Evolutionary conservation across 2,888 invertebrate species (phyloP).

Genomic region (Apoderus coryli): DNA sequence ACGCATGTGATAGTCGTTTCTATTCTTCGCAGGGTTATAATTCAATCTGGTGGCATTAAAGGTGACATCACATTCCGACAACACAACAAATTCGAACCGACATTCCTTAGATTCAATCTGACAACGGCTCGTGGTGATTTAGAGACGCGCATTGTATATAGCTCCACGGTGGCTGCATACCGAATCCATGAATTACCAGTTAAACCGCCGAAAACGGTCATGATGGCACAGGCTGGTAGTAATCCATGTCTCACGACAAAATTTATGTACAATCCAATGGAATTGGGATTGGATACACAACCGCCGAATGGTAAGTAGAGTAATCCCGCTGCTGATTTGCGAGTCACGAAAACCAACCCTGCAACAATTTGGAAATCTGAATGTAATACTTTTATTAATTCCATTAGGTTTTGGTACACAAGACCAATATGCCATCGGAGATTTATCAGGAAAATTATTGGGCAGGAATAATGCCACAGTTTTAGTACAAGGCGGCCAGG

Average conservation of each 20-base stretch:
- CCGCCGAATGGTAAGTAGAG: slow-evolving; percentile 48
- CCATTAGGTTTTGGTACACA: slow-evolving; percentile 58
- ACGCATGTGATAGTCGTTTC: slow-evolving; percentile 4
- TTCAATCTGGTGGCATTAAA: slow-evolving; percentile 65
- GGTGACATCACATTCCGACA: slow-evolving; percentile 68
- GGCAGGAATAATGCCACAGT: slow-evolving; percentile 55
- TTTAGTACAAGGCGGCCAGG: slow-evolving; percentile 54
- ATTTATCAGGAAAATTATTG: slow-evolving; percentile 74
- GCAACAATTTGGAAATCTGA: too few relatives aligned
- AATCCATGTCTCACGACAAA: slow-evolving; percentile 56
- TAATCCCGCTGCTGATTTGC: background rate
- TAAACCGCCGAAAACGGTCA: slow-evolving; percentile 36
- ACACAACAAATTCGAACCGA: slow-evolving; percentile 71
- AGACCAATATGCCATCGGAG: slow-evolving; percentile 83
- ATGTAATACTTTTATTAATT: slow-evolving; percentile 7
- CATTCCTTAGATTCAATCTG: slow-evolving; percentile 59
- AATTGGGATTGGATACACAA: slow-evolving; percentile 36
- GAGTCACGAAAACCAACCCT: too few relatives aligned
- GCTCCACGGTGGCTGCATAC: slow-evolving; percentile 56
- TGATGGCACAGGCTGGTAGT: slow-evolving; percentile 31
- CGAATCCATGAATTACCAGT: slow-evolving; percentile 59
- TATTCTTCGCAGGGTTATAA: slow-evolving; percentile 41
- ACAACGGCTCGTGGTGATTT: slow-evolving; percentile 48
- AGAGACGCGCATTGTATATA: slow-evolving; percentile 57
- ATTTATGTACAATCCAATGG: slow-evolving; percentile 61